Evolutionary conservation across 2,797 vertebrate species (phyloP).

Genomic region (Poeciliopsis gracilis): DNA sequence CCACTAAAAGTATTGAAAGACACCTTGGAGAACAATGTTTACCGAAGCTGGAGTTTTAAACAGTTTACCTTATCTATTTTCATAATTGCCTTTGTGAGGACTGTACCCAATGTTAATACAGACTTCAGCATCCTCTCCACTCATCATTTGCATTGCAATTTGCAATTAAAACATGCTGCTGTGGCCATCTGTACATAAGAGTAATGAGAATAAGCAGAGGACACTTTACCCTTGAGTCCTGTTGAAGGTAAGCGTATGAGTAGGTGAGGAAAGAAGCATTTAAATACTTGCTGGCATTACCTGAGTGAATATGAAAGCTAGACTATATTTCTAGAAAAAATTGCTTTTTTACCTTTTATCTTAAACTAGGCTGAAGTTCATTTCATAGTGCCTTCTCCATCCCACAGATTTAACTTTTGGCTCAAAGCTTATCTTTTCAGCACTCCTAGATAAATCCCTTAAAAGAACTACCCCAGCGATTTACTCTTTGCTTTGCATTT

Average conservation of each 20-base stretch:
- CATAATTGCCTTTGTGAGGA: conserved; percentile 35
- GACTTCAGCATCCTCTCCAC: conserved; percentile 26
- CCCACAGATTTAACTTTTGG: neutral
- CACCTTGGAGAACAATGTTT: conserved; percentile 41
- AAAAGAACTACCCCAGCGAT: neutral
- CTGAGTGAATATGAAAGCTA: conserved; percentile 4
- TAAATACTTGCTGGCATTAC: conserved; percentile 3
- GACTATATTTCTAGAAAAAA: neutral
- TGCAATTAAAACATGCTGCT: conserved; percentile 64
- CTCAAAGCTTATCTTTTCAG: conserved; percentile 1
- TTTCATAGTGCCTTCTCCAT: neutral
- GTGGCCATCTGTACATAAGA: conserved; percentile 59
- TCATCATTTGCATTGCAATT: conserved; percentile 64
- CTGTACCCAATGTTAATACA: conserved; percentile 23
- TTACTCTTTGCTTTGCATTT: neutral
- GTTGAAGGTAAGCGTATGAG: neutral
- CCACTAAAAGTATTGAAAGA: conserved; percentile 38
- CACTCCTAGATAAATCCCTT: neutral
- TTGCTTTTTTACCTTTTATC: neutral
- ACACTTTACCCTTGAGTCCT: conserved; percentile 47
- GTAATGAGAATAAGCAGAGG: conserved; percentile 33
- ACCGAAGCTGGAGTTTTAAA: conserved; percentile 37
- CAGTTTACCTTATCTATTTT: conserved; percentile 26
- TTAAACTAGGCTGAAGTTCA: neutral
- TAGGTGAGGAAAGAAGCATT: conserved; percentile 9